A percentile compares a stretch with the other conserved stretches of the same genome.
These are phyloP conservation scores for Neuroterus valhalla DNA, from an alignment of 1,140 invertebrate species.

Conservation along the genomic window DNA sequence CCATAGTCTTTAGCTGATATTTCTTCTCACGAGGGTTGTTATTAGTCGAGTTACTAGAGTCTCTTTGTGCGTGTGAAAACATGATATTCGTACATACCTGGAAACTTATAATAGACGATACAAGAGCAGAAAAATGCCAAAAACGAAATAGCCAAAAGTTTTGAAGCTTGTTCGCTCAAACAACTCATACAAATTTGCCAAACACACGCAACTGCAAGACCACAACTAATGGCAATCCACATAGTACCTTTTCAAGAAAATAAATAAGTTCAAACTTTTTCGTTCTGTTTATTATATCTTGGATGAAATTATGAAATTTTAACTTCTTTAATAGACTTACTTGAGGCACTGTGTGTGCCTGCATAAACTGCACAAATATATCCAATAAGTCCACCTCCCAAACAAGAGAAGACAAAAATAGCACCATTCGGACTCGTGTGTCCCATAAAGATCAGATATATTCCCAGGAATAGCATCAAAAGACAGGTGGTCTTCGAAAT, in stretches of 20 bases:
- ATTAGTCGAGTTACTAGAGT: too few relatives aligned
- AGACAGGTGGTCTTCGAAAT: conserved; percentile 75
- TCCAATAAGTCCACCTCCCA: conserved; percentile 73
- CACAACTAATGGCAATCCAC: not conserved
- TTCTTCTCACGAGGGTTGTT: too few relatives aligned
- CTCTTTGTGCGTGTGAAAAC: too few relatives aligned
- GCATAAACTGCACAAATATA: conserved; percentile 65
- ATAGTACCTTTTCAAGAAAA: not conserved
- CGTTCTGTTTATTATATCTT: too few relatives aligned
- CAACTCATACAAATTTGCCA: not conserved
- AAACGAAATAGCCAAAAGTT: conserved; percentile 46
- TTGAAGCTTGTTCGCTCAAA: not conserved
- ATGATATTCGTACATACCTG: conserved; percentile 73
- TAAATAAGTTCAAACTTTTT: too few relatives aligned
- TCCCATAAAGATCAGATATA: conserved; percentile 78
- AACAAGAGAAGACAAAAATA: conserved; percentile 76
- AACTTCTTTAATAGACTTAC: not conserved
- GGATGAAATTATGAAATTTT: too few relatives aligned
- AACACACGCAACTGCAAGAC: not conserved
- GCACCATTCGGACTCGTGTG: conserved; percentile 80
- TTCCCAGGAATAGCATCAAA: conserved; percentile 76
- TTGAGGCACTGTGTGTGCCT: conserved; percentile 39
- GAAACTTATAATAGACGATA: conserved; percentile 74
- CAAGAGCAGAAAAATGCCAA: conserved; percentile 62
- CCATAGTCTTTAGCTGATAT: too few relatives aligned